phyloP scores from a whole-genome alignment of 2,888 invertebrate genomes.

The Elgonia sp. region DNA sequence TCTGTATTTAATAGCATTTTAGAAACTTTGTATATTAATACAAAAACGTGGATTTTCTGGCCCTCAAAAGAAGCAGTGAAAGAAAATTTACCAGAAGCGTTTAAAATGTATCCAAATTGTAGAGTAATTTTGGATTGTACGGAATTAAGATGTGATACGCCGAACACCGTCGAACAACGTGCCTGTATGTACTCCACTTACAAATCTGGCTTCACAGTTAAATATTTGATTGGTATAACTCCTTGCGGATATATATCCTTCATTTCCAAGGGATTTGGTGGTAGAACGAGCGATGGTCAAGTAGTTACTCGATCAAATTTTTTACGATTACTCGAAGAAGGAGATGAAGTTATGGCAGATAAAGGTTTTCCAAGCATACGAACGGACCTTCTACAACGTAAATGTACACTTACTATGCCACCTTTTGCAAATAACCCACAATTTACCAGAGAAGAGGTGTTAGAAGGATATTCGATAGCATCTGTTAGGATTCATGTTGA shows the following conservation, averaged over 20 bases:
- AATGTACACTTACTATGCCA: conserved; percentile 74
- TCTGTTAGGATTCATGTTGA: conserved; percentile 73
- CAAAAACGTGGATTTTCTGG: too few species aligned
- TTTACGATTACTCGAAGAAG: conserved; percentile 76
- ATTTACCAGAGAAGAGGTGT: conserved; percentile 69
- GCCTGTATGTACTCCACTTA: not conserved
- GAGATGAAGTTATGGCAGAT: conserved; percentile 63
- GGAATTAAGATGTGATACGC: not conserved
- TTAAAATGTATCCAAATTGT: not conserved
- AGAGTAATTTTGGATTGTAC: not conserved
- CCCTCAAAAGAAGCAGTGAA: too few species aligned
- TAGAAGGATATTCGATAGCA: conserved; percentile 70
- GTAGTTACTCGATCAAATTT: conserved; percentile 60
- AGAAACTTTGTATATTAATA: too few species aligned
- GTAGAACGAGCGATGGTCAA: not conserved
- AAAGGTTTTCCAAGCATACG: conserved; percentile 23
- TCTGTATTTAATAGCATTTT: conserved; percentile 10
- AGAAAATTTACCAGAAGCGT: too few species aligned
- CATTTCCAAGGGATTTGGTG: not conserved
- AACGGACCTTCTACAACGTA: conserved; percentile 33
- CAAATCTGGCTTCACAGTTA: not conserved
- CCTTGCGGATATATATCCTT: too few species aligned
- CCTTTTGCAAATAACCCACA: conserved; percentile 65
- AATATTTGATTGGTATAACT: not conserved
- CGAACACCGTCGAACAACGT: not conserved